A percentile compares a stretch with the other conserved stretches of the same genome.
Evolutionary conservation across 2,888 invertebrate species (phyloP).

Genomic region (Acronicta leporina): DNA sequence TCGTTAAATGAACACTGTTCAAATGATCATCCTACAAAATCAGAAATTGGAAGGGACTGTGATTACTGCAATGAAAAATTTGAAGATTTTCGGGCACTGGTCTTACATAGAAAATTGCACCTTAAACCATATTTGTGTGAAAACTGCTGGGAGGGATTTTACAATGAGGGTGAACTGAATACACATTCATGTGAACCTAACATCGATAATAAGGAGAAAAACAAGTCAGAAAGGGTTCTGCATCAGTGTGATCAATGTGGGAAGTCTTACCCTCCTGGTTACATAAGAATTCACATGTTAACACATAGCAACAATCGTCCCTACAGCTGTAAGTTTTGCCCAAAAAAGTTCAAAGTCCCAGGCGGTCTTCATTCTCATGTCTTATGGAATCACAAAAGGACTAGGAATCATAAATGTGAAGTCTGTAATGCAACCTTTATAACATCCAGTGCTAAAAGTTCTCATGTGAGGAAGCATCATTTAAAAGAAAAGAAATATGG

Average conservation of each 20-base stretch:
- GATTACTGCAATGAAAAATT: conserved; percentile 84
- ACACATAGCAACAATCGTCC: conserved; percentile 80
- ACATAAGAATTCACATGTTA: conserved; percentile 83
- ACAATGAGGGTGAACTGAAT: conserved; percentile 66
- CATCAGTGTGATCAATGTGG: conserved; percentile 86
- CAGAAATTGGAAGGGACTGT: conserved; percentile 77
- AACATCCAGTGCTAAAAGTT: conserved; percentile 81
- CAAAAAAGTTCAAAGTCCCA: conserved; percentile 85
- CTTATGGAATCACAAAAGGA: conserved; percentile 84
- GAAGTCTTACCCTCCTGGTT: conserved; percentile 84
- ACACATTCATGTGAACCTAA: conserved; percentile 77
- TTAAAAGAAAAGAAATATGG: conserved; percentile 84
- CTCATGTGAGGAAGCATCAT: conserved; percentile 84
- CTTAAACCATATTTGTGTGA: conserved; percentile 81
- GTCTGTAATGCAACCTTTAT: conserved; percentile 85
- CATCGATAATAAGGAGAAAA: conserved; percentile 64
- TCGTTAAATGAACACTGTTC: conserved; percentile 75
- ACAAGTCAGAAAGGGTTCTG: conserved; percentile 69
- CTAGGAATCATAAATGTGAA: conserved; percentile 84
- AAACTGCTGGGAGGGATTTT: conserved; percentile 84
- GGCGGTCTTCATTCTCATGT: conserved; percentile 83
- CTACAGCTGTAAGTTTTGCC: conserved; percentile 84
- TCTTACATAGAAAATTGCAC: conserved; percentile 81
- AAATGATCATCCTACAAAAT: conserved; percentile 75
- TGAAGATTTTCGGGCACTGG: conserved; percentile 81